Evolutionary conservation across 2,113 vertebrate genomes (phyloP).

Genomic region (Stictonetta naevosa): DNA sequence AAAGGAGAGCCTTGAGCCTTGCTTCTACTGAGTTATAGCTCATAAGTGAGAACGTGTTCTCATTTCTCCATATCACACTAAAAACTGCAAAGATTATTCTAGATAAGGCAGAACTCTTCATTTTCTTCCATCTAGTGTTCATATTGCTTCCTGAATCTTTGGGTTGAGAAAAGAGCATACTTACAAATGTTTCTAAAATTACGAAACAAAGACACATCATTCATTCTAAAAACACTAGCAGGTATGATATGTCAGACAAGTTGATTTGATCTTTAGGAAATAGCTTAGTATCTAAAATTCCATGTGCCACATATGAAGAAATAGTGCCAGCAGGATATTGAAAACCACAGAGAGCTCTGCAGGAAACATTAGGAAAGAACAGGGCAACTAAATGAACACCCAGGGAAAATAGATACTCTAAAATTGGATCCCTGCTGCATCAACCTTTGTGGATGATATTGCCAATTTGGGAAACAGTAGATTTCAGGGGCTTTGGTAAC

Average conservation of each 20-base stretch:
- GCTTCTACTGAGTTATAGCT: neutral
- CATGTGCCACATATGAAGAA: constrained; percentile 40
- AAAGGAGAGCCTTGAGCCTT: neutral
- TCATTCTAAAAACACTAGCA: constrained; percentile 10
- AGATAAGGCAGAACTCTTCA: neutral
- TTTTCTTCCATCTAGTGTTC: constrained; percentile 28
- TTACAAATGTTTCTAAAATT: neutral
- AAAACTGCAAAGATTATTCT: constrained; percentile 46
- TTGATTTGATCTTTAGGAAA: constrained; percentile 59
- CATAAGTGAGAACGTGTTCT: constrained; percentile 39
- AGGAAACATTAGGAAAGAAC: constrained; percentile 59
- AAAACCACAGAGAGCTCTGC: constrained; percentile 59
- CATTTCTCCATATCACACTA: constrained; percentile 32
- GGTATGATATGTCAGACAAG: constrained; percentile 26
- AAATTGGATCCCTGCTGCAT: constrained; percentile 55
- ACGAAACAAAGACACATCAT: neutral
- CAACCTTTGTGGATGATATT: neutral
- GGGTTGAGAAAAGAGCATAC: neutral
- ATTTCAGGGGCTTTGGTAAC: neutral
- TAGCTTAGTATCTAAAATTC: constrained; percentile 30
- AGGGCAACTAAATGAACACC: constrained; percentile 40
- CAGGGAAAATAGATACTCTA: constrained; percentile 36
- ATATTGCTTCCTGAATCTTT: neutral
- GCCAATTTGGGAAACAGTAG: constrained; percentile 21
- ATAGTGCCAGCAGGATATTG: constrained; percentile 38